Evolutionary conservation across 2,113 vertebrate genomes (phyloP).

Genomic region (Gopherus flavomarginatus): DNA sequence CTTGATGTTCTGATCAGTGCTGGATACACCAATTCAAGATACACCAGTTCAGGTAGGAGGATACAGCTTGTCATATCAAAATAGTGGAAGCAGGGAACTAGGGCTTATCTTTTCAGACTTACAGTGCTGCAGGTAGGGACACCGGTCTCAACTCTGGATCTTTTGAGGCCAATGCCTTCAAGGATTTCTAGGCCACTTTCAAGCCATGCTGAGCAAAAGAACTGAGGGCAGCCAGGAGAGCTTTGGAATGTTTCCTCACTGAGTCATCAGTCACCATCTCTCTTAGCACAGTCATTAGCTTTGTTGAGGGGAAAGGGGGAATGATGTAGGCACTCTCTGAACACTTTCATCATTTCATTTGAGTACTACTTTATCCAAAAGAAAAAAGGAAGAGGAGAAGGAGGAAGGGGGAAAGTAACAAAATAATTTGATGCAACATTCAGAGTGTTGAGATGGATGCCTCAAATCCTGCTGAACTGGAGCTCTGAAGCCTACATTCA

Average conservation of each 20-base stretch:
- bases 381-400: neutral
- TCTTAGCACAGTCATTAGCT: neutral
- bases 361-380: neutral
- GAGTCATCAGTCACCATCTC: neutral
- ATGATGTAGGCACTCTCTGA: neutral
- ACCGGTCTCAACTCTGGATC: conserved; percentile 12
- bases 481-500: neutral
- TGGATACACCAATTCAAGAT: conserved; percentile 9
- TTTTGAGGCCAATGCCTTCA: neutral
- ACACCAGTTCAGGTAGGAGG: neutral
- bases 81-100: neutral
- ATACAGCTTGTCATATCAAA: neutral
- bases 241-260: neutral
- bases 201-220: neutral
- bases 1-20: conserved; percentile 1
- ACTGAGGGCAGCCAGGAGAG: neutral
- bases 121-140: neutral
- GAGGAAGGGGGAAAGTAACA: neutral
- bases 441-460: neutral
- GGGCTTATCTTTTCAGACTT: neutral
- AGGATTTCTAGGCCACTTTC: neutral
- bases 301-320: neutral
- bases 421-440: neutral
- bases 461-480: neutral
- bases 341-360: neutral